These are phyloP conservation scores for Brachyrhaphis roseni DNA, from an alignment of 2,797 vertebrate species.

Conservation along the genomic window DNA sequence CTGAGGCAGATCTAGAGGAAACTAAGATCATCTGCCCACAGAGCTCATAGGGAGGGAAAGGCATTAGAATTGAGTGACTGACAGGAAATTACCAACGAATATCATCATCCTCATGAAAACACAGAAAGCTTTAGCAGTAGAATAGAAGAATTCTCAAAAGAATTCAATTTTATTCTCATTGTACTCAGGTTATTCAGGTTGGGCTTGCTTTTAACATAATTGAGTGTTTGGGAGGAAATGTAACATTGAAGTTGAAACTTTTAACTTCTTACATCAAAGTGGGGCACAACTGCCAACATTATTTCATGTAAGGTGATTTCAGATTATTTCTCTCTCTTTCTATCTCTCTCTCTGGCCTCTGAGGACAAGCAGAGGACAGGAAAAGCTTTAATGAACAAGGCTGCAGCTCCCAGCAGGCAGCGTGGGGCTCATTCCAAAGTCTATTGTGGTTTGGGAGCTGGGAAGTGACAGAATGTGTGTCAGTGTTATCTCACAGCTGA, in stretches of 20 bases:
- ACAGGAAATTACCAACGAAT: conserved; percentile 78
- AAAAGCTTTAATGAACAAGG: conserved; percentile 61
- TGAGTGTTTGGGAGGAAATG: neutral
- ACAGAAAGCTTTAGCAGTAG: conserved; percentile 19
- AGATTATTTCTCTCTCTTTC: conserved; percentile 20
- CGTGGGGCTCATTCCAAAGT: conserved; percentile 23
- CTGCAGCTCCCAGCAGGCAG: conserved; percentile 49
- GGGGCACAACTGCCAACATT: neutral
- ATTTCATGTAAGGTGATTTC: conserved; percentile 30
- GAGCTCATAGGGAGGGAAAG: conserved; percentile 71
- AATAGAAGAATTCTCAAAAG: conserved; percentile 13
- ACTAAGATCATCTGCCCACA: conserved; percentile 62
- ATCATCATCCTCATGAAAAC: conserved; percentile 54
- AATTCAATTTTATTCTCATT: conserved; percentile 19
- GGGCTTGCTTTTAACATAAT: neutral
- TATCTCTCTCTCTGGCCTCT: conserved; percentile 38
- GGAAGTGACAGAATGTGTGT: conserved; percentile 27
- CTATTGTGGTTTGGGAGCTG: conserved; percentile 16
- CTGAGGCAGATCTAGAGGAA: conserved; percentile 66
- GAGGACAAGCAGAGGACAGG: conserved; percentile 54
- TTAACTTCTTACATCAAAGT: neutral
- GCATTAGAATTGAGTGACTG: conserved; percentile 49
- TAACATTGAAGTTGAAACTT: neutral
- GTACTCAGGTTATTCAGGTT: conserved; percentile 2
- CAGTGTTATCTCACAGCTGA: conserved; percentile 53